Evolutionary conservation across 2,888 invertebrate species (phyloP).

Genomic region (Dryobotodes eremita): DNA sequence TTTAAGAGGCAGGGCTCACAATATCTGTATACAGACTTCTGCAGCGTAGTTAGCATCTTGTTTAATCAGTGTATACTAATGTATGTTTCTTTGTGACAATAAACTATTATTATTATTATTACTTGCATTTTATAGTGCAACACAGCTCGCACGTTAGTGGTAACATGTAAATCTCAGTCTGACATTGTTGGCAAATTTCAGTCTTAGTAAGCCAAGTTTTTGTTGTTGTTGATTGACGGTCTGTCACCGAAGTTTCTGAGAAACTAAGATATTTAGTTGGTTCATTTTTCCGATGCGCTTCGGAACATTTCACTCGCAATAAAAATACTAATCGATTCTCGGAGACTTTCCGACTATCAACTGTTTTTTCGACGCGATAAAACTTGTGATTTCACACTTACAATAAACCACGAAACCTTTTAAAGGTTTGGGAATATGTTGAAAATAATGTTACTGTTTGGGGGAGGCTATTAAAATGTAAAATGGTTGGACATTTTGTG

Average conservation of each 20-base stretch:
- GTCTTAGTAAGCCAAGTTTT: slow-evolving; percentile 23
- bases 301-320: slow-evolving; percentile 23
- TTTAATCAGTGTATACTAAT: no score
- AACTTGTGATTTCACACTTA: slow-evolving; percentile 38
- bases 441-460: slow-evolving; percentile 35
- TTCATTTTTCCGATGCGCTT: slow-evolving; percentile 34
- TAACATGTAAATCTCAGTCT: slow-evolving; percentile 26
- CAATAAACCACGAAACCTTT: slow-evolving; percentile 34
- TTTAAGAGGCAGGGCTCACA: no score
- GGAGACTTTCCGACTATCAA: slow-evolving; percentile 29
- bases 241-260: slow-evolving; percentile 21
- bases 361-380: slow-evolving; percentile 28
- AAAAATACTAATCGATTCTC: slow-evolving; percentile 47
- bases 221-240: slow-evolving; percentile 40
- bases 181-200: slow-evolving; percentile 38
- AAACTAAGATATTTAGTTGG: slow-evolving; percentile 26
- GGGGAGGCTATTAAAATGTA: slow-evolving; percentile 45
- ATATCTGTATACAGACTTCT: no score
- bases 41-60: no score
- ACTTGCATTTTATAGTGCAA: slow-evolving; percentile 25
- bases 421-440: slow-evolving; percentile 17
- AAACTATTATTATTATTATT: no score
- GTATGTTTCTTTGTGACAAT: no score
- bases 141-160: slow-evolving; percentile 20
- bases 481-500: slow-evolving; percentile 42